Percentiles rank a stretch among this genome's conserved stretches.
phyloP scores from a whole-genome alignment of 2,888 invertebrate genomes.

The Drosophila nr. perissopoda region DNA sequence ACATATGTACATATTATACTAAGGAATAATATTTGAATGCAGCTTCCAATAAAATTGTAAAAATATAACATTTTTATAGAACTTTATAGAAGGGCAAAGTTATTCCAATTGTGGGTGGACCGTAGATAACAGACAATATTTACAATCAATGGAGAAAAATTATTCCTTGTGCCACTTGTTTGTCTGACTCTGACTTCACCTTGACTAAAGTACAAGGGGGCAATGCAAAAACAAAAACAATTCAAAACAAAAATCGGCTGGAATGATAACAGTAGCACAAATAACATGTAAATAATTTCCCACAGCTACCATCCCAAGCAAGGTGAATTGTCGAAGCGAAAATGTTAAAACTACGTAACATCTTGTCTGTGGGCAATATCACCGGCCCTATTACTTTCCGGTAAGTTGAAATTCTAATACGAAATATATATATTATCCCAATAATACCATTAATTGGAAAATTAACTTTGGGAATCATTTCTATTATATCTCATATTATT shows the following conservation, averaged over 20 bases:
- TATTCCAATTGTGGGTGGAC: background rate
- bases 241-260: constrained; percentile 25
- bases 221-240: constrained; percentile 44
- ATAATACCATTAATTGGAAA: background rate
- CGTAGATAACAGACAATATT: background rate
- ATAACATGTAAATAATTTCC: constrained; percentile 54
- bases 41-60: background rate
- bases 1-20: constrained; percentile 3
- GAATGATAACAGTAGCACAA: constrained; percentile 40
- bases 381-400: constrained; percentile 51
- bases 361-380: constrained; percentile 48
- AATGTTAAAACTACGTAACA: constrained; percentile 73
- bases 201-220: constrained; percentile 73
- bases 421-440: background rate
- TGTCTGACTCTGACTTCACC: constrained; percentile 76
- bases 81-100: background rate
- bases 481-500: background rate
- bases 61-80: background rate
- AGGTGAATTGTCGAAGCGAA: constrained; percentile 35
- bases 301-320: constrained; percentile 54
- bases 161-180: constrained; percentile 40
- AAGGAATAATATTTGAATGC: background rate
- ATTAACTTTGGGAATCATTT: background rate
- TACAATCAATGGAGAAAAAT: constrained; percentile 28
- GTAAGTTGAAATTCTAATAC: constrained; percentile 36